Percentiles rank a stretch among this genome's conserved stretches.
phyloP scores from a whole-genome alignment of 2,797 vertebrate species.

The Poecile montanus region DNA sequence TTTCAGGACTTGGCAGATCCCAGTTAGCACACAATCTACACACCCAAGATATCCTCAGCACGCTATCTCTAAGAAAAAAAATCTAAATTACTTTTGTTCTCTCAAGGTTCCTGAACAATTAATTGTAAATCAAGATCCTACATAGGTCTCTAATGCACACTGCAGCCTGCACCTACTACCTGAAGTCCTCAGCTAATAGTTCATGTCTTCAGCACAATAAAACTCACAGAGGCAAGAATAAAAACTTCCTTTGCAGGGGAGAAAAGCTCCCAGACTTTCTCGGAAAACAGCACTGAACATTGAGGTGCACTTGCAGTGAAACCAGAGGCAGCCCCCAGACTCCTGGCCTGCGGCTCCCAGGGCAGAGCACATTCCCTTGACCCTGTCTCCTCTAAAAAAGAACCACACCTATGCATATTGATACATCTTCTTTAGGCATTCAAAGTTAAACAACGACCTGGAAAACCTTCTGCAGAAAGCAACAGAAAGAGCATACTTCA shows the following conservation, averaged over 20 bases:
- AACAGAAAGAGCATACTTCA: background rate
- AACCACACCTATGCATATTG: background rate
- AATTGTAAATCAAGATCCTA: background rate
- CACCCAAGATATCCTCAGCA: background rate
- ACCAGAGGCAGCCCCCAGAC: background rate
- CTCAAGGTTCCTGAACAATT: background rate
- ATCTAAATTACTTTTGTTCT: background rate
- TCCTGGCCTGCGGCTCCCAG: background rate
- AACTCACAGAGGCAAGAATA: background rate
- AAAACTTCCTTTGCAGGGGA: background rate
- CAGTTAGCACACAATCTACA: background rate
- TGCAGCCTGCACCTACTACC: background rate
- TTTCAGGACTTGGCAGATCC: background rate
- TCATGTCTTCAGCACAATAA: background rate
- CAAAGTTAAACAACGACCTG: background rate
- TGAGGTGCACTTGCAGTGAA: background rate
- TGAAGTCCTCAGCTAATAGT: background rate
- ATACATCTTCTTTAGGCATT: background rate
- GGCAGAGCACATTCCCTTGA: background rate
- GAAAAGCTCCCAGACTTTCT: background rate
- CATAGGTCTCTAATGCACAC: background rate
- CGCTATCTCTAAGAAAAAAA: background rate
- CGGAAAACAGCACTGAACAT: background rate
- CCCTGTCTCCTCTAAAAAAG: background rate
- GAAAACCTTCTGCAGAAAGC: background rate